A percentile compares a stretch with the other conserved stretches of the same genome.
Conservation (phyloP, 2,888 invertebrate species). For the Epirrita christyi region DNA sequence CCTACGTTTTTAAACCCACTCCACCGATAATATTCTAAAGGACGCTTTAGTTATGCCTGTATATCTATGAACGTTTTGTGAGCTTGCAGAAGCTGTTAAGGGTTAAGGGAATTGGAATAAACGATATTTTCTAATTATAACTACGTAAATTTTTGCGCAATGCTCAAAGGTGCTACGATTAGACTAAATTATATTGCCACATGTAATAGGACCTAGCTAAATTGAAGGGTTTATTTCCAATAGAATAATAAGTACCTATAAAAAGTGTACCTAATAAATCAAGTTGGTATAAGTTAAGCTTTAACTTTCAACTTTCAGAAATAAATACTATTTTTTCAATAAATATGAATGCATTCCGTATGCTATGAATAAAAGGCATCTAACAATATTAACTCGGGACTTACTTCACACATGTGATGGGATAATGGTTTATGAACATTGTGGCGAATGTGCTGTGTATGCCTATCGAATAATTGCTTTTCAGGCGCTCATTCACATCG, state of each 20-base stretch:
- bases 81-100: slow-evolving; percentile 33
- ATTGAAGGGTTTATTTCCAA: background rate
- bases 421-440: slow-evolving; percentile 25
- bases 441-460: slow-evolving; percentile 23
- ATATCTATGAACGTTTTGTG: slow-evolving; percentile 21
- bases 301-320: background rate
- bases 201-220: slow-evolving; percentile 7
- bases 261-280: slow-evolving; percentile 13
- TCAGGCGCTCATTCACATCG: slow-evolving; percentile 56
- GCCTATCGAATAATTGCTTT: slow-evolving; percentile 35
- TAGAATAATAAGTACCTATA: slow-evolving; percentile 1
- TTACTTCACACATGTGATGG: slow-evolving; percentile 32
- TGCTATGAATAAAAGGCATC: slow-evolving; percentile 27
- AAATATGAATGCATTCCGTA: slow-evolving; percentile 16
- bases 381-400: slow-evolving; percentile 33
- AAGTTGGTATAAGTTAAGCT: slow-evolving; percentile 9
- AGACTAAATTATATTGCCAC: slow-evolving; percentile 10
- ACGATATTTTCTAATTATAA: slow-evolving; percentile 28
- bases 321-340: slow-evolving; percentile 10
- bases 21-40: slow-evolving; percentile 19
- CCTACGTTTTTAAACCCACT: slow-evolving; percentile 28
- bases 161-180: slow-evolving; percentile 17
- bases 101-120: slow-evolving; percentile 24
- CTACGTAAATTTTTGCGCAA: slow-evolving; percentile 18
- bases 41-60: slow-evolving; percentile 22